Conservation (phyloP, 2,113 vertebrate species). For the Charadrius vociferus region DNA sequence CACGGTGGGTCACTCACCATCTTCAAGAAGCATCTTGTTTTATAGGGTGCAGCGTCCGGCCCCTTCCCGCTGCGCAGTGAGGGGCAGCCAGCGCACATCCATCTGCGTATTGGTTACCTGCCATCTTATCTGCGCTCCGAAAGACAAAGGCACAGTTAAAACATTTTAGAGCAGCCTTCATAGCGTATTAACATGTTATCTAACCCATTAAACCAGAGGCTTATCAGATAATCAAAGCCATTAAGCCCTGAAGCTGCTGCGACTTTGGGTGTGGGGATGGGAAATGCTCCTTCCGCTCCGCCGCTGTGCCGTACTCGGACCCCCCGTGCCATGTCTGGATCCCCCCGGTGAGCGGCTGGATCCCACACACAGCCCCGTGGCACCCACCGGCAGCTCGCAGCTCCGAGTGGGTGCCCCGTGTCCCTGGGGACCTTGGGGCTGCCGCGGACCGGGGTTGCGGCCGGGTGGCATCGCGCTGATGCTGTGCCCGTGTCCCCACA, state of each 20-base stretch:
- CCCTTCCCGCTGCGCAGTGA: fast-evolving
- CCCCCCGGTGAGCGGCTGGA: fast-evolving
- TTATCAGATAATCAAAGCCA: conserved; percentile 79
- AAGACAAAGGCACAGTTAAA: conserved; percentile 78
- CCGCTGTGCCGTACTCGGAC: not conserved
- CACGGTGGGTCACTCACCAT: fast-evolving
- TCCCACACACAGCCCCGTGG: not conserved
- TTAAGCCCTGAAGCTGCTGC: conserved; percentile 72
- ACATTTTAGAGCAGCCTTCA: conserved; percentile 72
- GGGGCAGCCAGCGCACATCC: not conserved
- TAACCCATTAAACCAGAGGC: conserved; percentile 75
- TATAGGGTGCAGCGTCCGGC: not conserved
- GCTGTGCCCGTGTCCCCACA: not conserved
- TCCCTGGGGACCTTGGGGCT: not conserved
- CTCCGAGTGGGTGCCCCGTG: fast-evolving
- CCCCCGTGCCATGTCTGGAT: not conserved
- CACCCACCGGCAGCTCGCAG: not conserved
- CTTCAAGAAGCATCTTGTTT: not conserved
- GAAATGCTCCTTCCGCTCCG: not conserved
- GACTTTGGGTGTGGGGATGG: conserved; percentile 67
- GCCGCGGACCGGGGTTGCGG: fast-evolving
- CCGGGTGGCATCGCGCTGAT: fast-evolving
- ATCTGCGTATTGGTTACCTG: conserved; percentile 71
- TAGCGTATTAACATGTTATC: conserved; percentile 78
- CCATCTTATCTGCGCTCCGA: conserved; percentile 74